Evolutionary conservation across 2,797 vertebrate species (phyloP).

Genomic region (Eremophila alpestris): DNA sequence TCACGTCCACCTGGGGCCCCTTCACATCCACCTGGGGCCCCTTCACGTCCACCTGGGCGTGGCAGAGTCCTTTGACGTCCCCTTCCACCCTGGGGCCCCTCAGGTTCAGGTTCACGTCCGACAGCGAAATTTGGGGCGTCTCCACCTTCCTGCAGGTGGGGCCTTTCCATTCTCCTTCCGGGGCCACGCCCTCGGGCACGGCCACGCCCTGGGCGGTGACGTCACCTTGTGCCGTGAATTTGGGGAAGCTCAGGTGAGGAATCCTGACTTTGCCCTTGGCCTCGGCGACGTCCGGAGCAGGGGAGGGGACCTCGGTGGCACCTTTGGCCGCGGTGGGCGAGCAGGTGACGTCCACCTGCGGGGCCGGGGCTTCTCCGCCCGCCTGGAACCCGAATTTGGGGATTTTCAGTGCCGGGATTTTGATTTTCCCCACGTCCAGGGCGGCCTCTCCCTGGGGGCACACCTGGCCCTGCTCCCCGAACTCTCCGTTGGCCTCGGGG

Average conservation of each 20-base stretch:
- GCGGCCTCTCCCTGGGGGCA: neutral
- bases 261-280: slow-evolving; percentile 57
- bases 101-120: slow-evolving; percentile 68
- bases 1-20: neutral
- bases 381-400: slow-evolving; percentile 64
- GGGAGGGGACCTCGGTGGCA: neutral
- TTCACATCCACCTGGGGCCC: too few species aligned
- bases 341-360: neutral
- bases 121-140: slow-evolving; percentile 71
- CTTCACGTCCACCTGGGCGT: neutral
- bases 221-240: neutral
- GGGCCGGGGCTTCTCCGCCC: neutral
- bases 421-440: slow-evolving; percentile 36
- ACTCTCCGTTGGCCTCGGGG: neutral
- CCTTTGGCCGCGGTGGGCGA: neutral
- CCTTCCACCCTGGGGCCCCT: slow-evolving; percentile 45
- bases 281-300: neutral
- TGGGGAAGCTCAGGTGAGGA: slow-evolving; percentile 35
- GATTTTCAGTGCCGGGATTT: slow-evolving; percentile 68
- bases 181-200: neutral
- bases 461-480: neutral
- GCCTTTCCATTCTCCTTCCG: slow-evolving; percentile 61
- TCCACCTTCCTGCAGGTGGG: slow-evolving; percentile 58
- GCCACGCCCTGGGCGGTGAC: neutral
- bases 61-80: slow-evolving; percentile 23